Evolutionary conservation across 2,797 vertebrate genomes (phyloP), one percentile per base, ranked within the genome.

Genomic region (Micromesistius poutassou): DNA sequence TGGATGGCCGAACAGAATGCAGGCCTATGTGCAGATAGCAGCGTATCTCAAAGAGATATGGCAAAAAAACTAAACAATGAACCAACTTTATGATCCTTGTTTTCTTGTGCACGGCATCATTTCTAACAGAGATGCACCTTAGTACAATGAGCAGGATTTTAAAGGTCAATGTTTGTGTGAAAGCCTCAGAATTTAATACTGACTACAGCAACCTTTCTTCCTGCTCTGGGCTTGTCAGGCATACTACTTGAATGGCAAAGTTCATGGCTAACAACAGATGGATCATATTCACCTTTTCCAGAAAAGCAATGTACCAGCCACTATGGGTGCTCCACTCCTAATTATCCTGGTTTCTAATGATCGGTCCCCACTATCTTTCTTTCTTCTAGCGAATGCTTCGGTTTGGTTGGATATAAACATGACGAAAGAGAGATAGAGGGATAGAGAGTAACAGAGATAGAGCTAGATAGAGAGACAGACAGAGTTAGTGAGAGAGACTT

Each of bases 161-260:
- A 31, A 80, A 76, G 74, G 74, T 85, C 76, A 76, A 38, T 19
- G 13, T 81, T 50, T 82, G 75, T 71, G 73, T 75, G 84, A 77
- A 74, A 76, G 75, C 75, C 74, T 83, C 78, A 74, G n/a, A 70
- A 74, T 74, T 72, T 55, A 76, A 79, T 75, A 72, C 84, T 76
- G 40, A 71, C 77, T 30, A 33, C 62, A 19, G 70, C 77, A 83
- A 71, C 38, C 70, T 62, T 71, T 72, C 62, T 66, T 70, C 74
- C 77, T 80, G 78, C 87, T 80, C 84, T 80, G 76, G 33, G 73
- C 46, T 71, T 76, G 78, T 74, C 83, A 81, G 50, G 16, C 68
- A 85, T 78, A 80, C 73, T 42, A 72, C 76, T 82, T 79, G 79
- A 88, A 88, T 85, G 82, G 82, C 83, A 91, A 85, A 91, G 87